These are phyloP conservation scores for Pristionchus maxplancki DNA, from an alignment of 2,888 invertebrate genomes.

Conservation along the genomic window DNA sequence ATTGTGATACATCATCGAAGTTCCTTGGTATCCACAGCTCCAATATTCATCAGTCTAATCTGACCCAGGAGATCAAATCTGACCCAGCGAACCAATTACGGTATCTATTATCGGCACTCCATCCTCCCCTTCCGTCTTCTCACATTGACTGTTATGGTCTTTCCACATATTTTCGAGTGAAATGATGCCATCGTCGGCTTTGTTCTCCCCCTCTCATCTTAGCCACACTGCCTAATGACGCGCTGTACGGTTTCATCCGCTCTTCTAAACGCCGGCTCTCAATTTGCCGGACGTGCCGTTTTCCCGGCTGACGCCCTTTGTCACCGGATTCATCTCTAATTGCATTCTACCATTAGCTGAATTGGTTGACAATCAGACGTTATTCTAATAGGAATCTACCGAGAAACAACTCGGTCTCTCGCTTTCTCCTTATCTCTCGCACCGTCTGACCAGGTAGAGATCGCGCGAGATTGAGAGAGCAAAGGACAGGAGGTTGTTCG, in stretches of 20 bases:
- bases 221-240: not conserved
- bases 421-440: not conserved
- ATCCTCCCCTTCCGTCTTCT: not conserved
- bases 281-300: no score
- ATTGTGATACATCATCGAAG: not conserved
- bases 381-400: not conserved
- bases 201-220: not conserved
- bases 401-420: not conserved
- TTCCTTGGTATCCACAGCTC: no score
- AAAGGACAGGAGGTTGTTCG: not conserved
- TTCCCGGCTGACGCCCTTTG: not conserved
- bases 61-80: no score
- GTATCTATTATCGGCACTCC: not conserved
- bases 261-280: not conserved
- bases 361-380: not conserved
- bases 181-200: constrained; percentile 6
- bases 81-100: no score
- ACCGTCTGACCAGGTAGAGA: not conserved
- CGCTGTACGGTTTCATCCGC: not conserved
- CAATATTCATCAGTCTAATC: no score
- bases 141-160: not conserved
- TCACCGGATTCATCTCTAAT: not conserved
- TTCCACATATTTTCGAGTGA: not conserved
- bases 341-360: not conserved
- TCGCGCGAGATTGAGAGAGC: not conserved